These are phyloP conservation scores for Trimorus sp. DNA, from an alignment of 2,888 invertebrate genomes.

Conservation along the genomic window DNA sequence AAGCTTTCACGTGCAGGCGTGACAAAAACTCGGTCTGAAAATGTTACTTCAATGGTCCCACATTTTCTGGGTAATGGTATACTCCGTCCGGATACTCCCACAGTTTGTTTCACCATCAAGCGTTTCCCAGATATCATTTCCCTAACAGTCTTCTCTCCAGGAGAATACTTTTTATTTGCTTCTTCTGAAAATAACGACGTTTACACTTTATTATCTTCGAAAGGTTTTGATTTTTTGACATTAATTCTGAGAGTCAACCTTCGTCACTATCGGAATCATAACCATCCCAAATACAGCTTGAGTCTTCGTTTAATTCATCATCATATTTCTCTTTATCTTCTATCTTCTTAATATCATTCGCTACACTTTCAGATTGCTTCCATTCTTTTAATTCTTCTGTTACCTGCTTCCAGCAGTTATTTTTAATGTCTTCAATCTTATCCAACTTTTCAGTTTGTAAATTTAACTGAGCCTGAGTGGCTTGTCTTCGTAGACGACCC, in stretches of 20 bases:
- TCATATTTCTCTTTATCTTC: conserved; percentile 32
- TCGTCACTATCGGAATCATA: conserved; percentile 49
- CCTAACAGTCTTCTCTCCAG: conserved; percentile 63
- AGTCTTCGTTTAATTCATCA: conserved; percentile 52
- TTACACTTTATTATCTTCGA: no score
- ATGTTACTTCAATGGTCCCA: conserved; percentile 85
- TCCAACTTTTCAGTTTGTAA: conserved; percentile 84
- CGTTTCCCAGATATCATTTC: conserved; percentile 72
- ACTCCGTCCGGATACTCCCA: conserved; percentile 78
- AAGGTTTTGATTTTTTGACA: not conserved
- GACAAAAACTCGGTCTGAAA: conserved; percentile 90
- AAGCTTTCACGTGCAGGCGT: conserved; percentile 91
- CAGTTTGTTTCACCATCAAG: conserved; percentile 76
- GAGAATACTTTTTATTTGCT: conserved; percentile 14
- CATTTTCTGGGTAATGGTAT: conserved; percentile 84
- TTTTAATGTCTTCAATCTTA: conserved; percentile 85
- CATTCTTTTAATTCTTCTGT: conserved; percentile 86
- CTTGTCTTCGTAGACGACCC: conserved; percentile 84
- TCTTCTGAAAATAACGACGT: conserved; percentile 18
- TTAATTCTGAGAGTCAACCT: conserved; percentile 19
- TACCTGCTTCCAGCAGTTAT: conserved; percentile 85
- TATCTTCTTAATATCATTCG: conserved; percentile 12
- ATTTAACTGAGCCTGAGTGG: conserved; percentile 84
- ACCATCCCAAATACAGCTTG: conserved; percentile 52
- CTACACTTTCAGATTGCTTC: conserved; percentile 60